Evolutionary conservation across 2,113 vertebrate genomes (phyloP).

Genomic region (Kryptolebias marmoratus): DNA sequence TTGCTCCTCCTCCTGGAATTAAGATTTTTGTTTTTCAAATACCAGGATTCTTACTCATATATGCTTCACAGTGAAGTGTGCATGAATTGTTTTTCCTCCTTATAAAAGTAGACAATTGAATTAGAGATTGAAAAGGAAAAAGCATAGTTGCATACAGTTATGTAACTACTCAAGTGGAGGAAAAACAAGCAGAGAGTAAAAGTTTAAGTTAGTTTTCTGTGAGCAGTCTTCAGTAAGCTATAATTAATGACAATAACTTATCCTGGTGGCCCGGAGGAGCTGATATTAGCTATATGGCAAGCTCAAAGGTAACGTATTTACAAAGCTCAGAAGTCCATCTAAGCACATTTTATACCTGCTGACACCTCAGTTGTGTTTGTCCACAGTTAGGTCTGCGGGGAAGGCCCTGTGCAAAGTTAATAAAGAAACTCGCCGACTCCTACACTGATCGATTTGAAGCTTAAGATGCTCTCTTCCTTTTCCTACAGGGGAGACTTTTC

Average conservation of each 20-base stretch:
- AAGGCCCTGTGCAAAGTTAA: conserved; percentile 71
- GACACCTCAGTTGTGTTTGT: conserved; percentile 73
- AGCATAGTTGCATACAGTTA: neutral
- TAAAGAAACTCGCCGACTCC: conserved; percentile 65
- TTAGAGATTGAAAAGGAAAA: neutral
- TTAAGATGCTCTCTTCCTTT: conserved; percentile 51
- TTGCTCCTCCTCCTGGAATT: conserved; percentile 25
- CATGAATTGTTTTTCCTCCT: neutral
- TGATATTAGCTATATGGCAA: conserved; percentile 54
- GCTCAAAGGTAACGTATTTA: conserved; percentile 65
- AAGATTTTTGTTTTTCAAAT: conserved; percentile 9
- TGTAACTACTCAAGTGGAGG: neutral
- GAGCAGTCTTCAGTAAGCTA: conserved; percentile 32
- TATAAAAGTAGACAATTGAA: neutral
- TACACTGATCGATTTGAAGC: conserved; percentile 66
- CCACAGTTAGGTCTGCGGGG: conserved; percentile 50
- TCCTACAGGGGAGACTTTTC: conserved; percentile 53
- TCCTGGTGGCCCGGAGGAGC: conserved; percentile 41
- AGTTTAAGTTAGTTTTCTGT: conserved; percentile 44
- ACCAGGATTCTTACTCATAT: no score
- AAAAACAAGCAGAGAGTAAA: neutral
- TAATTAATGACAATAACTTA: conserved; percentile 68
- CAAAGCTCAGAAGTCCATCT: conserved; percentile 66
- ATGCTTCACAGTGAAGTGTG: neutral
- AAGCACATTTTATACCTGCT: conserved; percentile 75